Evolutionary conservation across 2,888 invertebrate genomes (phyloP).

Genomic region (Bembecia ichneumoniformis): DNA sequence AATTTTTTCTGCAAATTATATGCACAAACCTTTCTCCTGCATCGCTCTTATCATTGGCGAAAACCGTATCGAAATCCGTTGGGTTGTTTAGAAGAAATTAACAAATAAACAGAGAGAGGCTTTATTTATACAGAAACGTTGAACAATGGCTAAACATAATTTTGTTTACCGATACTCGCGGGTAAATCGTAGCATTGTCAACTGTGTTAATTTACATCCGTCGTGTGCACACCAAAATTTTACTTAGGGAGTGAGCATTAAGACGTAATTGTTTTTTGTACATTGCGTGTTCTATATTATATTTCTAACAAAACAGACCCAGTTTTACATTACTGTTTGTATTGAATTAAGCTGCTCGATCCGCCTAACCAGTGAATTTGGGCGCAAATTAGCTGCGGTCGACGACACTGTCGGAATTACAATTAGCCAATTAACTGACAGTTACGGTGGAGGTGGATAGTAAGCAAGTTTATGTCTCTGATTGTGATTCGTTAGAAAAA

Average conservation of each 20-base stretch:
- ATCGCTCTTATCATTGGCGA: no score
- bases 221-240: neutral
- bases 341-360: slow-evolving; percentile 36
- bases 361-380: slow-evolving; percentile 35
- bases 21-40: no score
- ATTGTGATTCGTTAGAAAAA: slow-evolving; percentile 17
- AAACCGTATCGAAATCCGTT: no score
- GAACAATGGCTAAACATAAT: no score
- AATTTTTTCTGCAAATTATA: no score
- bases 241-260: neutral
- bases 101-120: neutral
- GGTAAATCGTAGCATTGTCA: no score
- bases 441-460: slow-evolving; percentile 7
- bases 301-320: slow-evolving; percentile 13
- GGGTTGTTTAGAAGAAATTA: no score
- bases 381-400: slow-evolving; percentile 40
- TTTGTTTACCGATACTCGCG: no score
- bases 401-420: slow-evolving; percentile 42
- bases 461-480: slow-evolving; percentile 8
- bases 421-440: slow-evolving; percentile 27
- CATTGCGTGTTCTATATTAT: neutral
- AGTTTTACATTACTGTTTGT: slow-evolving; percentile 31
- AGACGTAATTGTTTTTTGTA: neutral
- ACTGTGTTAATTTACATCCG: no score
- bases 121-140: no score